phyloP scores from a whole-genome alignment of 2,797 vertebrate species.

The Xyrichtys novacula region DNA sequence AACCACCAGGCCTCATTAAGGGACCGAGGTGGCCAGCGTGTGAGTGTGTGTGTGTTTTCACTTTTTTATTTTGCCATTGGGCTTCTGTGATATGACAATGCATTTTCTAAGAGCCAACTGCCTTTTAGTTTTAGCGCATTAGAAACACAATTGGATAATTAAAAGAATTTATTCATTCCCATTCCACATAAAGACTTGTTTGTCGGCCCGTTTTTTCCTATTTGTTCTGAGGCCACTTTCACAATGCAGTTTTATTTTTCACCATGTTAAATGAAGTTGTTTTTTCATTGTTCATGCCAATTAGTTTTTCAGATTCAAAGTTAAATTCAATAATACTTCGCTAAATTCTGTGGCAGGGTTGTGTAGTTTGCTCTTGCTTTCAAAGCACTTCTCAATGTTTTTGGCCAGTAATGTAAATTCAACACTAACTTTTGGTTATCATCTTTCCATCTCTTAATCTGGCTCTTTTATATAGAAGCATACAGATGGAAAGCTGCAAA shows the following conservation, averaged over 20 bases:
- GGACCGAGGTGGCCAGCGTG: conserved; percentile 15
- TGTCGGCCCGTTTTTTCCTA: conserved; percentile 11
- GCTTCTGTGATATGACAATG: conserved; percentile 28
- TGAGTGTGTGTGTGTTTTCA: conserved; percentile 17
- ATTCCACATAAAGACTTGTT: conserved; percentile 24
- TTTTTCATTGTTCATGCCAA: conserved; percentile 49
- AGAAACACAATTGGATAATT: conserved; percentile 20
- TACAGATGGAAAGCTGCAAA: no score
- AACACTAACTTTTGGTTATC: conserved; percentile 2
- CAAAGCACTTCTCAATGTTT: not conserved
- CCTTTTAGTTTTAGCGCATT: conserved; percentile 21
- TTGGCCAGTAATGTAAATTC: not conserved
- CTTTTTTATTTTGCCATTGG: conserved; percentile 37
- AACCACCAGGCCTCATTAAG: conserved; percentile 72
- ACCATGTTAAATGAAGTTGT: conserved; percentile 34
- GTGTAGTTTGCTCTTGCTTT: conserved; percentile 2
- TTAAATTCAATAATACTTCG: conserved; percentile 38
- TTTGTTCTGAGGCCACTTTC: not conserved
- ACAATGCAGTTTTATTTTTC: conserved; percentile 15
- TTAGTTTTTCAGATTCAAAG: conserved; percentile 63
- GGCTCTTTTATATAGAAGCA: not conserved
- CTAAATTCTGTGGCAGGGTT: conserved; percentile 24
- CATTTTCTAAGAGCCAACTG: conserved; percentile 12
- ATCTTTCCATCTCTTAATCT: no score
- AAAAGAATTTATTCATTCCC: conserved; percentile 20